phyloP scores from a whole-genome alignment of 1,140 invertebrate genomes.

The Drosophila setifemur region DNA sequence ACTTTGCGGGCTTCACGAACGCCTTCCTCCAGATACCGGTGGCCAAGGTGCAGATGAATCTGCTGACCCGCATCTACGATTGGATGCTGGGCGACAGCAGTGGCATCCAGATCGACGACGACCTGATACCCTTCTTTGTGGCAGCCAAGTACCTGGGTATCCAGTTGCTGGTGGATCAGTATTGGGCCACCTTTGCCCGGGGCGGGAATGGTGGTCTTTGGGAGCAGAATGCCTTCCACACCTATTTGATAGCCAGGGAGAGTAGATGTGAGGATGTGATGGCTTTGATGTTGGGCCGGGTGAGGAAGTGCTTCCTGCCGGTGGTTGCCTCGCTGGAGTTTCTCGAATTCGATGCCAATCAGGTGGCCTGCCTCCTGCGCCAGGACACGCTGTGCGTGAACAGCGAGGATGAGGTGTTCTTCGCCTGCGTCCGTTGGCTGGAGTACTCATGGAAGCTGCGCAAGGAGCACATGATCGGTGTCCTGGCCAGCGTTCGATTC shows the following conservation, averaged over 20 bases:
- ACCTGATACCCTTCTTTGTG: slow-evolving; percentile 4
- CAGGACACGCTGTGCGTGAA: slow-evolving; percentile 33
- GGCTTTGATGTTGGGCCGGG: slow-evolving; percentile 3
- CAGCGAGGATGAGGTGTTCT: slow-evolving; percentile 54
- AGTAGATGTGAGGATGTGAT: slow-evolving; percentile 13
- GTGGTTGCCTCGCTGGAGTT: slow-evolving; percentile 27
- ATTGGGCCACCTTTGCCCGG: slow-evolving; percentile 4
- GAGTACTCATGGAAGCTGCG: slow-evolving; percentile 23
- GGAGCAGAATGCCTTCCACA: slow-evolving; percentile 24
- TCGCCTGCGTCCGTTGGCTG: slow-evolving; percentile 26
- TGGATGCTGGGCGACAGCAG: slow-evolving; percentile 15
- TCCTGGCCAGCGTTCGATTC: slow-evolving; percentile 25
- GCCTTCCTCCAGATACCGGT: slow-evolving; percentile 16
- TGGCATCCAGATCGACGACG: not conserved
- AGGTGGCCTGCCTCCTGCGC: slow-evolving; percentile 7
- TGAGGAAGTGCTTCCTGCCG: slow-evolving; percentile 24
- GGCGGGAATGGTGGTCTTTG: not conserved
- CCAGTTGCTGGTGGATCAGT: slow-evolving; percentile 2
- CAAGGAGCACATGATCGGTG: not conserved
- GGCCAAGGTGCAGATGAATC: not conserved
- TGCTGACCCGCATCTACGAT: slow-evolving; percentile 19
- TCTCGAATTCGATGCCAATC: not conserved
- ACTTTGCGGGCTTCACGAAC: not conserved
- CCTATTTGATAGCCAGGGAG: not conserved
- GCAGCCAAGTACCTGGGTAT: slow-evolving; percentile 22